Evolutionary conservation across 2,113 vertebrate genomes (phyloP).

Genomic region (Symphodus melops): DNA sequence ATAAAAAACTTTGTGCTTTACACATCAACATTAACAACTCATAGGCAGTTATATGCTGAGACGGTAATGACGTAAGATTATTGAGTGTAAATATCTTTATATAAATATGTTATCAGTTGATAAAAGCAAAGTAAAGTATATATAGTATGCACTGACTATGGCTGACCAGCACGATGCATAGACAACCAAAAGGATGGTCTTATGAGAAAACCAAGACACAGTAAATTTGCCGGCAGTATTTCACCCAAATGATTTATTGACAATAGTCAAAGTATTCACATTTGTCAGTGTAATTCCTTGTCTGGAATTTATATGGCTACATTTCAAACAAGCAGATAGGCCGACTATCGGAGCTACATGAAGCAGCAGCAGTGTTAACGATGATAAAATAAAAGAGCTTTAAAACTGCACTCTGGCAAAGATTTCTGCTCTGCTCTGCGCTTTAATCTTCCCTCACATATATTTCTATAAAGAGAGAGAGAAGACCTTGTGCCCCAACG

Average conservation of each 20-base stretch:
- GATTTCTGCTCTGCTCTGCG: slow-evolving; percentile 30
- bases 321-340: slow-evolving; percentile 29
- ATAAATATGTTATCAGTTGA: neutral
- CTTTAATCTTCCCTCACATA: slow-evolving; percentile 48
- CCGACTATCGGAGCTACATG: slow-evolving; percentile 9
- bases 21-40: too few relatives aligned
- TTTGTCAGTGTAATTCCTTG: slow-evolving; percentile 7
- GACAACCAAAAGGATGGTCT: slow-evolving; percentile 4
- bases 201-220: neutral
- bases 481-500: slow-evolving; percentile 50
- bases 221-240: slow-evolving; percentile 28
- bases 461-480: slow-evolving; percentile 50
- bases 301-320: slow-evolving; percentile 7
- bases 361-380: slow-evolving; percentile 10
- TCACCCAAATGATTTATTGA: slow-evolving; percentile 27
- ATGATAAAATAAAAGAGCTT: slow-evolving; percentile 40
- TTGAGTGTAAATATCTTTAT: too few relatives aligned
- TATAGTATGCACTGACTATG: neutral
- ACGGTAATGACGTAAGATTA: too few relatives aligned
- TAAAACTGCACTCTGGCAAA: slow-evolving; percentile 22
- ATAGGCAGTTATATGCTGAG: too few relatives aligned
- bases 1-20: neutral
- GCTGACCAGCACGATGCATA: slow-evolving; percentile 5
- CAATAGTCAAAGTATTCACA: neutral
- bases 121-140: too few relatives aligned